Percentiles rank a stretch among this genome's conserved stretches.
phyloP scores from a whole-genome alignment of 2,888 invertebrate species.

The Homarus gammarus region DNA sequence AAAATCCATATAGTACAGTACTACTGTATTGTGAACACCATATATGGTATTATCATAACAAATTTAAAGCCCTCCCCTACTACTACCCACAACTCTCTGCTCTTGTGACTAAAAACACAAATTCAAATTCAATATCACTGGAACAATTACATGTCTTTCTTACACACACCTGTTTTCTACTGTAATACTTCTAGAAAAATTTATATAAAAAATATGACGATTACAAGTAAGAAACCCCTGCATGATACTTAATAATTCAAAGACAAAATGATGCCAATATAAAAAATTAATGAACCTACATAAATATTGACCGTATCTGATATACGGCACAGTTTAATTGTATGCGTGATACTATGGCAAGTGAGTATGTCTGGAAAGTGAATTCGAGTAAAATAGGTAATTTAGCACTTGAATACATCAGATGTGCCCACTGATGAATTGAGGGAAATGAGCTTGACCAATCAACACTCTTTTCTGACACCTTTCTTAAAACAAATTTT shows the following conservation, averaged over 20 bases:
- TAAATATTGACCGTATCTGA: no score
- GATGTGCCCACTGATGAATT: not conserved
- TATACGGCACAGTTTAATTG: no score
- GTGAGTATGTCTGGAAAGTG: not conserved
- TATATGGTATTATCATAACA: not conserved
- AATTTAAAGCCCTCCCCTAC: not conserved
- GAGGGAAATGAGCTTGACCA: not conserved
- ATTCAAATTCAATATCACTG: not conserved
- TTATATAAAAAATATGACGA: not conserved
- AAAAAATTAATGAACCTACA: no score
- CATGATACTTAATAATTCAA: not conserved
- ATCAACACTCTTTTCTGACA: not conserved
- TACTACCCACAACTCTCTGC: not conserved
- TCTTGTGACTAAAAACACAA: no score
- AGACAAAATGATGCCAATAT: not conserved
- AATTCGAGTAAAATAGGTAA: not conserved
- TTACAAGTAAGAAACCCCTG: not conserved
- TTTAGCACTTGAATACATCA: slow-evolving; percentile 12
- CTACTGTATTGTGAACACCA: not conserved
- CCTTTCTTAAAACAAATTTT: not conserved
- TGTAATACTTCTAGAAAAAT: not conserved
- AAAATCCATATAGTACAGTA: no score
- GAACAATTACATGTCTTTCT: not conserved
- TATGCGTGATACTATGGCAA: no score
- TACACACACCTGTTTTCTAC: not conserved